Conservation (phyloP, 1,140 invertebrate genomes). For the Aphis gossypii region DNA sequence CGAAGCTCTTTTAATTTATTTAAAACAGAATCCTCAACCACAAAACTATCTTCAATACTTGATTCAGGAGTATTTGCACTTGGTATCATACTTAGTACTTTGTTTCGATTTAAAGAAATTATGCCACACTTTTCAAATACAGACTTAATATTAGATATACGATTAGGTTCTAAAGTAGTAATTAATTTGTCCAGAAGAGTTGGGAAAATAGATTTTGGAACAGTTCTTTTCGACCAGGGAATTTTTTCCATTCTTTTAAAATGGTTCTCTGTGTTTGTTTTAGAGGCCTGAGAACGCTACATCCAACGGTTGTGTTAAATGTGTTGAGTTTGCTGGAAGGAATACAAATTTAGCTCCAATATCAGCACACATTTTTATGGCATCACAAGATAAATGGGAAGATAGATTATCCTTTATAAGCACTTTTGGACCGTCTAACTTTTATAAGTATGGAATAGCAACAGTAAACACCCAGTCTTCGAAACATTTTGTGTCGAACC, state of each 20-base stretch:
- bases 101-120: too few species aligned
- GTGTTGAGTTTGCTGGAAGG: neutral
- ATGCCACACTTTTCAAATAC: too few species aligned
- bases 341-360: neutral
- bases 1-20: too few species aligned
- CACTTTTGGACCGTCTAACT: neutral
- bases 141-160: neutral
- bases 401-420: neutral
- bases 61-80: too few species aligned
- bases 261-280: neutral
- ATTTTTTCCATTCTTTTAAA: conserved; percentile 8
- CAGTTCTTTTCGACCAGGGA: neutral
- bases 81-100: too few species aligned
- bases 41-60: too few species aligned
- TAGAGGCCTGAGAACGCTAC: neutral
- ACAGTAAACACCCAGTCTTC: conserved; percentile 9
- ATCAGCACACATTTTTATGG: neutral
- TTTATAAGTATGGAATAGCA: neutral
- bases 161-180: neutral
- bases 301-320: neutral
- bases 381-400: neutral
- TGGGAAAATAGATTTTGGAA: neutral
- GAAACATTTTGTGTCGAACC: neutral
- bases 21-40: too few species aligned
- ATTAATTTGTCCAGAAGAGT: neutral